phyloP scores from a whole-genome alignment of 2,797 vertebrate species.

The Halcyon chelicuti region DNA sequence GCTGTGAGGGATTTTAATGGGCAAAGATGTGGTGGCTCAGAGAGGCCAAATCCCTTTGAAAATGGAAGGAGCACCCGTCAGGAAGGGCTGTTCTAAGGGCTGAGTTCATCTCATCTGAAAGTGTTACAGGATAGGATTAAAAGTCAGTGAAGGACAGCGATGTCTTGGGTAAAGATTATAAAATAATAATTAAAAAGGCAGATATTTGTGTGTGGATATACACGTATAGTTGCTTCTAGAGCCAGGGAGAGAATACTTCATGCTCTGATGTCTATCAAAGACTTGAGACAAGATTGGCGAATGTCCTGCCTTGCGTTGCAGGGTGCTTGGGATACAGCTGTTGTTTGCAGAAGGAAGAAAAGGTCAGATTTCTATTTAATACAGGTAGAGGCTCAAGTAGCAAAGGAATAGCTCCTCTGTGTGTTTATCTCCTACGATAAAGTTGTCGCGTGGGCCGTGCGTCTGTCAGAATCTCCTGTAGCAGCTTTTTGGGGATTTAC shows the following conservation, averaged over 20 bases:
- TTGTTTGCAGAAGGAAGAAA: neutral
- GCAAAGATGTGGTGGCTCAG: neutral
- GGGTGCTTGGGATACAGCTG: neutral
- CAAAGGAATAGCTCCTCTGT: neutral
- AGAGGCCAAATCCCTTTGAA: neutral
- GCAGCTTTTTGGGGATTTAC: neutral
- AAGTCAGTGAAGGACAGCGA: neutral
- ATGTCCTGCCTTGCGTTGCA: too few relatives aligned
- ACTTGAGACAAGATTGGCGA: fast-evolving
- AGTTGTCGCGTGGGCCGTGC: too few relatives aligned
- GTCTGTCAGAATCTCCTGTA: neutral
- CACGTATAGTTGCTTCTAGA: neutral
- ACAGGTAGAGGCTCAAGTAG: neutral
- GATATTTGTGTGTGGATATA: neutral
- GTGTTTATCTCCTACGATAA: neutral
- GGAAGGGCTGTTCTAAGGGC: neutral
- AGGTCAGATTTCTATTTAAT: neutral
- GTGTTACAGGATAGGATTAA: neutral
- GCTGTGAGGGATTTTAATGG: neutral
- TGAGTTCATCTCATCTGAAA: neutral
- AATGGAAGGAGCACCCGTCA: neutral
- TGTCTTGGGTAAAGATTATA: neutral
- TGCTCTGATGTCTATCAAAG: neutral
- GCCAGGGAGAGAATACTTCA: neutral
- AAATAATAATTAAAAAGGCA: neutral